These are phyloP conservation scores for Mythimna ferrago DNA, from an alignment of 2,888 invertebrate genomes.

Conservation along the genomic window DNA sequence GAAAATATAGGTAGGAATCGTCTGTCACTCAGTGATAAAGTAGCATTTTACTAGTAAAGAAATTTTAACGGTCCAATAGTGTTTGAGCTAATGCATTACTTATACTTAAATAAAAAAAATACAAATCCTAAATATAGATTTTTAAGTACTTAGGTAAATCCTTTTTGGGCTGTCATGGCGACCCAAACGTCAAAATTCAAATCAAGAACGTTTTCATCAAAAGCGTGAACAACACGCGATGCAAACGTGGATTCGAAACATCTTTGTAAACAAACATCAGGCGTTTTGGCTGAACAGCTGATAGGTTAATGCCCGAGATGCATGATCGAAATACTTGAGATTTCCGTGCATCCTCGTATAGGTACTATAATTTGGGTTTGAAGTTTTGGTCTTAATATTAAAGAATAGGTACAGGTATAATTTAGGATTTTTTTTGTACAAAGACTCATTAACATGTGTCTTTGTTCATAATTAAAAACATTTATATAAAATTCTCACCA, in stretches of 20 bases:
- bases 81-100: no score
- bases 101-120: no score
- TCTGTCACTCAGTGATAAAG: no score
- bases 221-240: not conserved
- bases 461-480: no score
- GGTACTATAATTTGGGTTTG: slow-evolving; percentile 70
- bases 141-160: no score
- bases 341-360: not conserved
- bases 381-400: slow-evolving; percentile 36
- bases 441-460: no score
- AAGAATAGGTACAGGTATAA: no score
- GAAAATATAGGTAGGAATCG: no score
- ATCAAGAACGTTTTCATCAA: slow-evolving; percentile 3
- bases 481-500: not conserved
- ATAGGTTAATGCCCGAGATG: slow-evolving; percentile 22
- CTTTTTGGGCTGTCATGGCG: not conserved
- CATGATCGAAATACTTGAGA: slow-evolving; percentile 6
- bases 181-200: slow-evolving; percentile 8
- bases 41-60: no score
- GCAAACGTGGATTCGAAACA: slow-evolving; percentile 17
- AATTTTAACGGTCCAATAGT: no score
- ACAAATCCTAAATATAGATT: no score
- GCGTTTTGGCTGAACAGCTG: slow-evolving; percentile 49
- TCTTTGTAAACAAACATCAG: slow-evolving; percentile 44
- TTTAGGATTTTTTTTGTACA: no score